A percentile compares a stretch with the other conserved stretches of the same genome.
Conservation (phyloP, 1,140 invertebrate species). For the Protaetia brevitarsis region DNA sequence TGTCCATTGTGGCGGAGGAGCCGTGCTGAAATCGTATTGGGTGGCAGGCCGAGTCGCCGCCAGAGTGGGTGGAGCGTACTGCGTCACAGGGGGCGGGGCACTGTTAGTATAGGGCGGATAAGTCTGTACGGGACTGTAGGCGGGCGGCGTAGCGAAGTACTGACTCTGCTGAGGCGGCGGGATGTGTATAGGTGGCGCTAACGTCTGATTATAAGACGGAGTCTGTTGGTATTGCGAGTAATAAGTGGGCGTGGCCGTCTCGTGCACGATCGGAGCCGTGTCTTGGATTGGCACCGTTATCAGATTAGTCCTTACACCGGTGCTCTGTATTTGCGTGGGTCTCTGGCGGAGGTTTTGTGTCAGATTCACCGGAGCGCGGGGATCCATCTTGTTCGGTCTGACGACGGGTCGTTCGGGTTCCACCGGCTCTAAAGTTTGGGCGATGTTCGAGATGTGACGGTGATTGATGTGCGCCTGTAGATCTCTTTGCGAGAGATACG, state of each 20-base stretch:
- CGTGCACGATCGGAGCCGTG: conserved; percentile 44
- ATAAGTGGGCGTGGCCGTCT: conserved; percentile 35
- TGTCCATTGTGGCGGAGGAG: conserved; percentile 44
- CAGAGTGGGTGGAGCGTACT: conserved; percentile 35
- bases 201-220: conserved; percentile 38
- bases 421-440: conserved; percentile 42
- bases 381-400: conserved; percentile 43
- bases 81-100: conserved; percentile 31
- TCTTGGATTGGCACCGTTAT: conserved; percentile 80
- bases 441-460: conserved; percentile 68
- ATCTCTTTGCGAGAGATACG: conserved; percentile 85
- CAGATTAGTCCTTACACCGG: conserved; percentile 62
- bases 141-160: conserved; percentile 43
- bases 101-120: conserved; percentile 35
- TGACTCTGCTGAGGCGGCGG: conserved; percentile 44
- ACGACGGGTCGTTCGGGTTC: conserved; percentile 45
- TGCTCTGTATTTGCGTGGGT: conserved; percentile 39
- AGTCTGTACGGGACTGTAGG: conserved; percentile 39
- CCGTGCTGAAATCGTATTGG: conserved; percentile 45
- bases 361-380: conserved; percentile 37
- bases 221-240: conserved; percentile 45
- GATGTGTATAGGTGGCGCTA: conserved; percentile 44
- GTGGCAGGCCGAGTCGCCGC: conserved; percentile 31
- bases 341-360: conserved; percentile 47
- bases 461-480: conserved; percentile 90